These are phyloP conservation scores for Anagyrus pseudococci DNA, from an alignment of 2,888 invertebrate genomes.

Conservation along the genomic window DNA sequence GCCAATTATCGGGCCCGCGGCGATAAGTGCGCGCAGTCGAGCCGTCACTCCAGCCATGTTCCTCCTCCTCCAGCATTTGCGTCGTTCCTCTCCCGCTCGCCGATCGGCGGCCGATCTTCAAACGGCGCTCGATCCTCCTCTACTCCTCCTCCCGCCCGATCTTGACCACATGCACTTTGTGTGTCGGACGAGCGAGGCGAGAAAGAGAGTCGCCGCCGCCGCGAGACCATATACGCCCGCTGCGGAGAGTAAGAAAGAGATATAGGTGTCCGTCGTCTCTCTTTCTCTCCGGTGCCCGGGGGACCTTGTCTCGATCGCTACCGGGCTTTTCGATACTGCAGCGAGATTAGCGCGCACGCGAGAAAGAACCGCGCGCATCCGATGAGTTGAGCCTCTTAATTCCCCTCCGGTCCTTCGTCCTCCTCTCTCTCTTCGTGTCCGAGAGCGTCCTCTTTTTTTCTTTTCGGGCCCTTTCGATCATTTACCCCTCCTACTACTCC, in stretches of 20 bases:
- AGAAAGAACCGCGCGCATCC: neutral
- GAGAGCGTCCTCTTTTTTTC: neutral
- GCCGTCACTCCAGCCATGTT: neutral
- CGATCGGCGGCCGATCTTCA: neutral
- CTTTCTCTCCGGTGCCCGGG: constrained; percentile 22
- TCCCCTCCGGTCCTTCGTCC: constrained; percentile 13
- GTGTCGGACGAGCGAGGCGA: neutral
- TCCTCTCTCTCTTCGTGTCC: neutral
- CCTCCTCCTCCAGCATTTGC: neutral
- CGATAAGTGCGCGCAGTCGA: constrained; percentile 25
- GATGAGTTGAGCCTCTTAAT: constrained; percentile 34
- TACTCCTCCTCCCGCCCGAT: too few relatives aligned
- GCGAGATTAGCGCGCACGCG: constrained; percentile 30
- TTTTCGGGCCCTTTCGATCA: too few relatives aligned
- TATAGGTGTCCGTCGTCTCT: neutral
- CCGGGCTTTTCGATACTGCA: constrained; percentile 38
- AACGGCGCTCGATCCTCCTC: too few relatives aligned
- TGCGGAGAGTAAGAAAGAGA: too few relatives aligned
- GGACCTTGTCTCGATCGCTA: constrained; percentile 38
- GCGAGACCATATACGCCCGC: too few relatives aligned
- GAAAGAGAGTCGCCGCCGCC: neutral
- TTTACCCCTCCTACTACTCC: too few relatives aligned
- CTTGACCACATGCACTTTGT: neutral
- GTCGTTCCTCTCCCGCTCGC: neutral
- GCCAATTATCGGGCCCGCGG: constrained; percentile 32